Base-by-base conservation (phyloP, 2,113 vertebrate species). In the Notarius lentiginosus region DNA sequence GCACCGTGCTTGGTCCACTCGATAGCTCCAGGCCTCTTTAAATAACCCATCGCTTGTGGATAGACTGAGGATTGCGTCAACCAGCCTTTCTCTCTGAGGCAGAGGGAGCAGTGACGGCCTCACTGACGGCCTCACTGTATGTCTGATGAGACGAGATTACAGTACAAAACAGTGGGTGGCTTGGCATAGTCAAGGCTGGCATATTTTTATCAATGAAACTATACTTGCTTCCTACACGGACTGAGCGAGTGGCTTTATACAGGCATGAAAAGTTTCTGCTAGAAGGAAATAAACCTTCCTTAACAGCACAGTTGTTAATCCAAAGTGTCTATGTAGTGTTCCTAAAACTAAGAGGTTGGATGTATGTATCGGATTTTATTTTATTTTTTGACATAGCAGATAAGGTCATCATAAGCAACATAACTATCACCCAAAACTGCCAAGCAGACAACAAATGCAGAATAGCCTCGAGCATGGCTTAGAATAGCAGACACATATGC, bases 11-110 rank as follows among this genome's bases (percentile, higher is more conserved):
- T 65, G 22, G n/a, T 79, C 77, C 66, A 75, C 66, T 80, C 20
- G 53, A 27, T 30, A 58, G 14, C 77, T 47, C 53, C 34, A 79
- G 47, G 66, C 70, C 80, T n/a, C 55, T 83, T 82, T 83, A 83
- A 87, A 87, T 87, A 87, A 55, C 79, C 79, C 68, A 53, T 47
- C 34, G 24, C 61, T 47, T 14, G n/a, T 86, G 56, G 47, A 41
- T 34, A n/a, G 56, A 15, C 7, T 17, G 56, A 75, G 18, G 56
- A 82, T n/a, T 60, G 55, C 68, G 86, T 87, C 86, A 83, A 41
- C 22, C 77, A 58, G 73, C 61, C 60, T 63, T 79, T 34, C 61
- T 72, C 85, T 86, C 65, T 27, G 53, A 60, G 34, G 34, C 30
- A 12, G 22, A 49, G 65, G 24, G 56, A 72, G 66, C 55, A 22